Evolutionary conservation across 1,140 invertebrate species (phyloP).

Genomic region (Drosophila baimaii): DNA sequence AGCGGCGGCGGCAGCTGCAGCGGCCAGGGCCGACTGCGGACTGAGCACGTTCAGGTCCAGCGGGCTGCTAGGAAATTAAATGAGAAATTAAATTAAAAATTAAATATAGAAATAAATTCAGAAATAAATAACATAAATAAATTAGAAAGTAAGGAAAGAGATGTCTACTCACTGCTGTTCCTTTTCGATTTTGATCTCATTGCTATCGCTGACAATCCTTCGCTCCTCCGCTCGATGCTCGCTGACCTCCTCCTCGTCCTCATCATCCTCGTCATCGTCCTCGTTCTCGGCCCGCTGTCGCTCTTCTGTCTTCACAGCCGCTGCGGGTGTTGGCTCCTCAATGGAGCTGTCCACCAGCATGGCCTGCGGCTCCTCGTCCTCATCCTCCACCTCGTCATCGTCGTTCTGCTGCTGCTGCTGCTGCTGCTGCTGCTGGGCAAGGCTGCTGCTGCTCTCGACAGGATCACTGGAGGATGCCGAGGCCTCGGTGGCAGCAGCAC

Average conservation of each 20-base stretch:
- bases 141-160: background rate
- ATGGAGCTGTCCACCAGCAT: conserved; percentile 36
- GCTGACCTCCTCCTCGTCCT: conserved; percentile 21
- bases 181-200: conserved; percentile 82
- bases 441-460: background rate
- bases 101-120: background rate
- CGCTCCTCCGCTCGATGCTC: conserved; percentile 24
- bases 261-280: conserved; percentile 29
- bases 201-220: conserved; percentile 32
- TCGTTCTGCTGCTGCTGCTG: background rate
- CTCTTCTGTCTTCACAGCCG: conserved; percentile 16
- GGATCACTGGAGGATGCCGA: conserved; percentile 17
- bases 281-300: conserved; percentile 3
- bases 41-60: conserved; percentile 79
- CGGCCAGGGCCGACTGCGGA: conserved; percentile 76
- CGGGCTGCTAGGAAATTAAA: conserved; percentile 70
- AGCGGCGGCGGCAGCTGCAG: conserved; percentile 77
- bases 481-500: background rate
- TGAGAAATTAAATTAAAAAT: background rate
- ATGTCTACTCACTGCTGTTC: conserved; percentile 77
- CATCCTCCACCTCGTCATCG: conserved; percentile 37
- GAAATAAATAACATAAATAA: background rate
- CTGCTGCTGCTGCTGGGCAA: background rate
- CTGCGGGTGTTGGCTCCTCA: conserved; percentile 11
- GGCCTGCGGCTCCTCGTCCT: conserved; percentile 48